These are phyloP conservation scores for Vandiemenella viatica DNA, from an alignment of 2,888 invertebrate species.

Conservation along the genomic window DNA sequence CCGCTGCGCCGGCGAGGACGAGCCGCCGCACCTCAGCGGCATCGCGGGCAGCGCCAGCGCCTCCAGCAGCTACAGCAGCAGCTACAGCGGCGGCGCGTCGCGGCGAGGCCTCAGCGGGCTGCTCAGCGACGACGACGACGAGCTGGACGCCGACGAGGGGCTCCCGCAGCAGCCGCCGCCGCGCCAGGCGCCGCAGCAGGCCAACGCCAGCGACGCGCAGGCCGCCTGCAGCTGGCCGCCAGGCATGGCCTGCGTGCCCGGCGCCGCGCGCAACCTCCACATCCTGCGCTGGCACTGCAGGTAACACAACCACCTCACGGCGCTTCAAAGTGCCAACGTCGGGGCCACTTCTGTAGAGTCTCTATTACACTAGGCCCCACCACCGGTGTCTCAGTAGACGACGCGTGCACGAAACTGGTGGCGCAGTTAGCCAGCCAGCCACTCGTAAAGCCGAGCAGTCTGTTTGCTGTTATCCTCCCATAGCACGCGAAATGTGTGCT, in stretches of 20 bases:
- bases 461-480: no score
- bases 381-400: no score
- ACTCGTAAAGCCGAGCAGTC: no score
- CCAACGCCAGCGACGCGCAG: background rate
- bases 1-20: slow-evolving; percentile 21
- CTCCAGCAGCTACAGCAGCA: background rate
- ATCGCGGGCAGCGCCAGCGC: background rate
- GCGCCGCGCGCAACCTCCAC: slow-evolving; percentile 26
- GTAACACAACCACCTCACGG: slow-evolving; percentile 13
- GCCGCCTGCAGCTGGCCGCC: slow-evolving; percentile 33
- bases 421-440: no score
- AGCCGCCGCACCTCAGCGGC: background rate
- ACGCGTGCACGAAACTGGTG: no score
- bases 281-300: slow-evolving; percentile 35
- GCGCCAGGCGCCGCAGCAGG: background rate
- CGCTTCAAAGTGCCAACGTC: background rate
- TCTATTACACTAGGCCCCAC: no score
- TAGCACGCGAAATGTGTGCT: no score
- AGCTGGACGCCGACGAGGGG: slow-evolving; percentile 1
- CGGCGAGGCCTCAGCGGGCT: slow-evolving; percentile 7
- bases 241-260: slow-evolving; percentile 33
- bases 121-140: background rate
- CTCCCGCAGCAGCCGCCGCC: background rate
- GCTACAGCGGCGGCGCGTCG: slow-evolving; percentile 3
- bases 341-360: no score